Percentiles rank a stretch among this genome's conserved stretches.
phyloP scores from a whole-genome alignment of 2,797 vertebrate genomes.

The Phoxinus dragarum region DNA sequence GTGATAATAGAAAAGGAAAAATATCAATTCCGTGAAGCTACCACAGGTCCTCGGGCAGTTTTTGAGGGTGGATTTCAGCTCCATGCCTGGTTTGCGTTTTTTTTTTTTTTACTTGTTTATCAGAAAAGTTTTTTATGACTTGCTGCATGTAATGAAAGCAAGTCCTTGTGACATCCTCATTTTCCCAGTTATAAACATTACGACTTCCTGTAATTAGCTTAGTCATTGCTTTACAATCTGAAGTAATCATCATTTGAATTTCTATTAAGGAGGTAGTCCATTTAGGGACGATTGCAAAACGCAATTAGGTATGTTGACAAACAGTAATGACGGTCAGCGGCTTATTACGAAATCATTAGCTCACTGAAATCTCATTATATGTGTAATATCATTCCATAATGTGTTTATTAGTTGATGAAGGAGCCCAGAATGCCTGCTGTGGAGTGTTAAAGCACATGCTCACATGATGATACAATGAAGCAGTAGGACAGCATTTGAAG shows the following conservation, averaged over 20 bases:
- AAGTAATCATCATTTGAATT: constrained; percentile 67
- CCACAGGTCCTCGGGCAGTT: constrained; percentile 5
- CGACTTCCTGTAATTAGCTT: constrained; percentile 71
- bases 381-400: constrained; percentile 68
- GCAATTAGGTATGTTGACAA: constrained; percentile 72
- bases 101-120: constrained; percentile 17
- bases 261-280: constrained; percentile 65
- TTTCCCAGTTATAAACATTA: constrained; percentile 62
- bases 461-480: constrained; percentile 14
- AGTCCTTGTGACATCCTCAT: constrained; percentile 45
- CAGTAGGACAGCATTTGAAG: constrained; percentile 9
- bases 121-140: neutral
- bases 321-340: constrained; percentile 69
- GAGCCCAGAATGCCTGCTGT: constrained; percentile 47
- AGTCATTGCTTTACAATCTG: constrained; percentile 59
- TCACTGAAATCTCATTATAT: constrained; percentile 72
- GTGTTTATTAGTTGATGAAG: constrained; percentile 68
- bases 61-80: constrained; percentile 5
- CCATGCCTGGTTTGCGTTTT: neutral
- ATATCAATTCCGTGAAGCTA: constrained; percentile 10
- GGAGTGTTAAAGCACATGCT: constrained; percentile 22
- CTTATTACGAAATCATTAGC: constrained; percentile 74
- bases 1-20: constrained; percentile 14
- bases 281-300: constrained; percentile 68
- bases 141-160: constrained; percentile 36